Base-by-base conservation (phyloP, 2,888 invertebrate species). In the Calephelis perditalis region DNA sequence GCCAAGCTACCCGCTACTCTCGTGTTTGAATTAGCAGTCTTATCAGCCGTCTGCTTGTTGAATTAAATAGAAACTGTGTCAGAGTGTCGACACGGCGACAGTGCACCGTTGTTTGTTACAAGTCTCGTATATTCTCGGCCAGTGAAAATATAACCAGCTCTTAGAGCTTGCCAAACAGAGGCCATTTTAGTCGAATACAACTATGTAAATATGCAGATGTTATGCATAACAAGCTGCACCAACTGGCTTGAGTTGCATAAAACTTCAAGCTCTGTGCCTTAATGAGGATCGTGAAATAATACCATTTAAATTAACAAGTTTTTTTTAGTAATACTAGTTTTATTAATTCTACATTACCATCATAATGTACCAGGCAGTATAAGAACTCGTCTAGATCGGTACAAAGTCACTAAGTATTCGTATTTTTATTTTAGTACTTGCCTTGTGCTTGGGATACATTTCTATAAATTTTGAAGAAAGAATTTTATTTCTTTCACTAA, bases 61-160 rank as follows among this genome's bases (percentile, higher is more conserved):
- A 76, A 81, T 81, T 75, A 77, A 72, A 75, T 73, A 75, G 75
- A 78, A 86, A 82, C 76, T 85, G 74, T 84, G 82, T 81, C 84
- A 84, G 64, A 73, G 60, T 69, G 68, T 64, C 66, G 67, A 45
- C 65, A 37, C 52, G 52, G 26, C 54, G 56, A 60, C 58, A 56
- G 40, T 46, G 47, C 44, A 15, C 56, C 54, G 60, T 62, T 62
- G 59, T 59, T 65, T 45, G 60, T 57, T 60, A 56, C 49, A 52
- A 57, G 57, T 56, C 49, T 47, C 47, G 54, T 57, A 62, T 59
- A 59, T 26, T 57, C 44, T 58, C 45, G 43, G n/a, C 37, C 60
- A 58, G 46, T 58, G 47, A 47, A 57, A 63, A 46, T 61, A 56
- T 56, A 59, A 63, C 61, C 58, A 58, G 62, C 52, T 61, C 55